Evolutionary conservation across 2,113 vertebrate species (phyloP), one percentile per base, ranked within the genome.

Genomic region (Catagonus wagneri): DNA sequence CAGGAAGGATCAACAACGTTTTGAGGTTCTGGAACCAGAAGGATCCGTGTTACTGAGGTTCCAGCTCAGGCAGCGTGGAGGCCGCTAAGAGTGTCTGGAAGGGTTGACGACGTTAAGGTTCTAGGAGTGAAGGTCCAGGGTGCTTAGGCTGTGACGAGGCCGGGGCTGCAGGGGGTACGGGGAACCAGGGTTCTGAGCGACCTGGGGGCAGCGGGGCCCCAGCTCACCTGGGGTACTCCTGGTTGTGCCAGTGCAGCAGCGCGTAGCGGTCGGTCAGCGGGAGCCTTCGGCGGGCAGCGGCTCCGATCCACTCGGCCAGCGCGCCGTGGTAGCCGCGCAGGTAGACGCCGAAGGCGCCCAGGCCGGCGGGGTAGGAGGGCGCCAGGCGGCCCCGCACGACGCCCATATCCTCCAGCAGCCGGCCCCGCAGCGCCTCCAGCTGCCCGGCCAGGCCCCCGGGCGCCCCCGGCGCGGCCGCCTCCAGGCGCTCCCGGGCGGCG

Each of bases 191-290:
- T 4, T 11, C 68, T 6, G 6, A 4, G 19, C 0, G 19, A 13
- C 20, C 22, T 1, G 0, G 32, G n/a, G 23, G 50, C 27, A 2
- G 32, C 68, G 4, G n/a, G 74, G 54, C 27, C 58, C 61, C 36
- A 3, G 75, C 97, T 96, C 89, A 99, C 99, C 99, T 99, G 96
- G 98, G 98, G 97, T 99, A 99, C 72, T 99, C 98, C 92, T 99
- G 99, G 98, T 99, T 98, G 94, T 99, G 98, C 99, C 99, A 99
- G 94, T 99, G 99, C 44, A 99, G 98, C 81, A 99, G 98, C 0
- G 99, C 98, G 98, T 99, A 99, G 89, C 99, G 99, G 78, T 99
- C 99, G 0, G 98, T 96, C 90, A 99, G 98, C 25, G 98, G 96
- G 74, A 99, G 98, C 52, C 98, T 98, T 2, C 96, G 95, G 95